Evolutionary conservation across 1,140 invertebrate genomes (phyloP).

Genomic region (Tetragnatha versicolor): DNA sequence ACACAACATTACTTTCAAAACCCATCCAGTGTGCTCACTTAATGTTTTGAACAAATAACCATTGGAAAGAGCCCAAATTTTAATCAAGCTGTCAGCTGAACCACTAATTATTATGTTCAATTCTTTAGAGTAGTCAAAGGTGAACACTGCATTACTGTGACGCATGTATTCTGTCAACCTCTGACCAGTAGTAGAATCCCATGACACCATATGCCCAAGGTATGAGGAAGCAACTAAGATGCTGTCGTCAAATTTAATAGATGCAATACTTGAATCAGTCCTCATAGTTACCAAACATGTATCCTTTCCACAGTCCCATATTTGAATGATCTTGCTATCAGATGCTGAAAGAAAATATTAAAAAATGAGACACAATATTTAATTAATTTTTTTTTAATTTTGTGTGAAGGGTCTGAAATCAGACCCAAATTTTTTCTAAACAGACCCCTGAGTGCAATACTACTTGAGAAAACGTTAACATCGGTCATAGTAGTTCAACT

Average conservation of each 20-base stretch:
- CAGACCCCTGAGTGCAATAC: no score
- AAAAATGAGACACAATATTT: no score
- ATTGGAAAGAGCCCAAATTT: slow-evolving; percentile 64
- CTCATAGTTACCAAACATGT: slow-evolving; percentile 54
- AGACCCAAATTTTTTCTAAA: no score
- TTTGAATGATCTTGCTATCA: slow-evolving; percentile 58
- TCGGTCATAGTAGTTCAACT: no score
- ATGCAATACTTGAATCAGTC: slow-evolving; percentile 57
- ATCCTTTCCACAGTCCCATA: slow-evolving; percentile 58
- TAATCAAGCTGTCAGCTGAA: slow-evolving; percentile 65
- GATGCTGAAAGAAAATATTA: slow-evolving; percentile 56
- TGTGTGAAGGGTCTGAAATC: no score
- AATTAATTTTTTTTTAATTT: no score
- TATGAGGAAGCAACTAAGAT: slow-evolving; percentile 59
- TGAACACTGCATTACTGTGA: slow-evolving; percentile 65
- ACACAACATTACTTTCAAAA: slow-evolving; percentile 57
- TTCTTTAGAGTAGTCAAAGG: slow-evolving; percentile 64
- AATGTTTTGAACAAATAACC: slow-evolving; percentile 64
- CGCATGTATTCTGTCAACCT: slow-evolving; percentile 61
- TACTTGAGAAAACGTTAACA: no score
- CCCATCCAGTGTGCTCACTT: slow-evolving; percentile 62
- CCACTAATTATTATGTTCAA: slow-evolving; percentile 64
- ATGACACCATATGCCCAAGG: slow-evolving; percentile 58
- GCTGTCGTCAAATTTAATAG: slow-evolving; percentile 58
- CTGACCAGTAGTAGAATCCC: slow-evolving; percentile 39